Evolutionary conservation across 1,140 invertebrate genomes (phyloP), one percentile per base, ranked within the genome.

Genomic region (Augochlora pura): DNA sequence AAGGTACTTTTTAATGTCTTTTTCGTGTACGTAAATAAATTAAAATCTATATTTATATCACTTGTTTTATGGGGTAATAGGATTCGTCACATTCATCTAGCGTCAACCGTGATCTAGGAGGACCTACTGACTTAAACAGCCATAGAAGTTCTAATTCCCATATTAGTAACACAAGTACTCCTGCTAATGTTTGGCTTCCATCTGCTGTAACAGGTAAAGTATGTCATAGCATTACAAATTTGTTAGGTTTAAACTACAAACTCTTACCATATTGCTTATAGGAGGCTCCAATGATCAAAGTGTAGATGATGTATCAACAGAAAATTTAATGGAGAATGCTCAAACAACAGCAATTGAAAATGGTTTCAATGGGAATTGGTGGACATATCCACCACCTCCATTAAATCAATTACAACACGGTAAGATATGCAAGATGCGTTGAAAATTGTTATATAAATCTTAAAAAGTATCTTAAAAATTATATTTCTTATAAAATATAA

Each of bases 321-420:
- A 91, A 16, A 90, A 91, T 84, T 87, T 91, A 70, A 82, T 91
- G 64, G 91, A 91, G 59, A 85, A 88, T 10, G 86, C 88, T 39
- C 90, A 90, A 74, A 74, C 86, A 23, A 67, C 81, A n/a, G 84
- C 86, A 10, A 83, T 88, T 18, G 90, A 89, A 21, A 90, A 88
- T 84, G 87, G 85, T 42, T 87, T 87, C 72, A 75, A 66, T 68
- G 75, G 66, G 25, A 91, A 87, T 83, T 91, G 88, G 90, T 88
- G 87, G 75, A 42, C 76, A 12, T 82, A 62, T 32, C 81, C 81
- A 54, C 67, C 87, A 18, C 89, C 90, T 54, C 71, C 86, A 23
- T 74, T 89, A n/a, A 88, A 82, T 83, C 89, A 90, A 52, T 79
- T 82, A 39, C 86, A 80, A 72, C 80, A 88, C 64, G 88, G 90